Evolutionary conservation across 2,888 invertebrate genomes (phyloP), one percentile per base, ranked within the genome.

Genomic region (Diadromus collaris): DNA sequence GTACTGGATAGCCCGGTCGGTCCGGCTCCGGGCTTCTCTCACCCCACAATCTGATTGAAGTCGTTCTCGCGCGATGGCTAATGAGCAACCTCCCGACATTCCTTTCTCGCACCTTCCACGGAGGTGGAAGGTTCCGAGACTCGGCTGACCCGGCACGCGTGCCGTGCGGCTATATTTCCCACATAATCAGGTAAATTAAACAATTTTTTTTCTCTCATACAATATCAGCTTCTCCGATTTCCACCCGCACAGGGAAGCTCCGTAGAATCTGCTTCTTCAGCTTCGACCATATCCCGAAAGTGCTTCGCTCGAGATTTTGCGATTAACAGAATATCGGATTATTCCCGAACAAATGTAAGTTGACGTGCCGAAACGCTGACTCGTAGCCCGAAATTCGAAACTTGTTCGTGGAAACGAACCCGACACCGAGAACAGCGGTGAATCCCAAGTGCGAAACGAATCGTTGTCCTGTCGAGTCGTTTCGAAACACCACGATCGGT

Each of bases 41-140:
- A 74, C 82, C 81, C 76, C 76, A 84, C 83, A 88, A 88, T 88
- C 88, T 85, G 88, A 88, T 88, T 83, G 84, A 88, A 87, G 84
- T 82, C 81, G 76, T 82, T 83, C 78, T 73, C 69, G 56, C 67
- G 56, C 73, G 82, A 83, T 83, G 83, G 84, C 85, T 88, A 88
- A 88, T 87, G 86, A 88, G 86, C 84, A 85, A 83, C 82, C 83
- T 85, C 83, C 79, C 83, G 78, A 83, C 87, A 86, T 88, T 86
- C 85, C 87, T 75, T 88, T 85, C 86, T 86, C 86, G 83, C 85
- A 75, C 75, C 75, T 79, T 75, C 16, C 46, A 32, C 48, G 38
- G n/a, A 58, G 27, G 24, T 16, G 24, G 27, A 32, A 60, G 34
- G 44, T 19, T 64, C 64, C 29, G 73, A 68, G 54, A 34, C 34